Conservation (phyloP, 2,113 vertebrate species). For the Cynocephalus volans region DNA sequence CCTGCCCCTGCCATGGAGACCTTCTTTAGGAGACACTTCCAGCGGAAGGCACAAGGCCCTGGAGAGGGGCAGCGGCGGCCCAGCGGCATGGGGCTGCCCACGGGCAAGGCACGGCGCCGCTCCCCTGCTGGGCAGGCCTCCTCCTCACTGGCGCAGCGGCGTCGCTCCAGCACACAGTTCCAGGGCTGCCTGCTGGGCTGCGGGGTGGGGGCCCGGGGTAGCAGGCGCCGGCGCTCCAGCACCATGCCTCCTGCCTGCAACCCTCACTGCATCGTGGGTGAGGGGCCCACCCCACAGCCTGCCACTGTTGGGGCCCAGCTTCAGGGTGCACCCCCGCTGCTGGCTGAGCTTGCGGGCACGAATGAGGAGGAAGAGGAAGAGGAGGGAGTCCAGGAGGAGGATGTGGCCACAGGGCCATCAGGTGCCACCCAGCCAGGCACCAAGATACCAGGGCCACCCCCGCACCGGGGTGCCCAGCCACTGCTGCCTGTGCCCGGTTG, state of each 20-base stretch:
- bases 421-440: background rate
- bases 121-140: constrained; percentile 93
- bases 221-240: constrained; percentile 92
- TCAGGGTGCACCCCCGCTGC: constrained; percentile 89
- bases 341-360: constrained; percentile 90
- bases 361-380: constrained; percentile 84
- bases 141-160: constrained; percentile 86
- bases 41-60: constrained; percentile 80
- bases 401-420: background rate
- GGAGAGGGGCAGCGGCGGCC: constrained; percentile 61
- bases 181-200: constrained; percentile 84
- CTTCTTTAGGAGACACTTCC: constrained; percentile 94
- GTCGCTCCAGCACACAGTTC: constrained; percentile 87
- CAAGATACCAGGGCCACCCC: background rate
- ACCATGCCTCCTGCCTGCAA: constrained; percentile 92
- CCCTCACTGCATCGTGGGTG: constrained; percentile 91
- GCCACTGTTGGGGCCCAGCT: constrained; percentile 87
- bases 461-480: constrained; percentile 45
- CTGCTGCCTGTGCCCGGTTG: constrained; percentile 89
- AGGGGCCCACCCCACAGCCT: constrained; percentile 41
- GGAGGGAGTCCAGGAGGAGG: background rate
- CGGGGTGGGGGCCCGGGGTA: background rate
- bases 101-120: constrained; percentile 93
- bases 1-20: constrained; percentile 90
- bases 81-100: constrained; percentile 87